Evolutionary conservation across 2,888 invertebrate species (phyloP).

Genomic region (Steromphala cineraria): DNA sequence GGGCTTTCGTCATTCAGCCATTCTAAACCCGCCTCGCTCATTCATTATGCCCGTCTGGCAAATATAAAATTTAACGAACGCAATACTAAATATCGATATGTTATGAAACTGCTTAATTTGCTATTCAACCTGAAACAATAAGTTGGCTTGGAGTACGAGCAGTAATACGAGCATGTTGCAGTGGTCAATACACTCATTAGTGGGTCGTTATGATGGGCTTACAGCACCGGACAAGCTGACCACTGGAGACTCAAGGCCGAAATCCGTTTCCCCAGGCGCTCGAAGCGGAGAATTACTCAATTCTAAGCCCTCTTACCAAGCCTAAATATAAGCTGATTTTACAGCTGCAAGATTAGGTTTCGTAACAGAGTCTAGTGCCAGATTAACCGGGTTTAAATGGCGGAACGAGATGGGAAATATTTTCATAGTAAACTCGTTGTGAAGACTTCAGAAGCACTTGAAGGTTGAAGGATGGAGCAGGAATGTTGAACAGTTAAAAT

Average conservation of each 20-base stretch:
- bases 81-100: not conserved
- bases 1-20: constrained; percentile 6
- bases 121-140: constrained; percentile 12
- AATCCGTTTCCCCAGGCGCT: no score
- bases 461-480: not conserved
- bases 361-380: not conserved
- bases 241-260: no score
- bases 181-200: no score
- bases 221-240: no score
- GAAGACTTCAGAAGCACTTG: not conserved
- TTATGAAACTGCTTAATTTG: constrained; percentile 21
- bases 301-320: not conserved
- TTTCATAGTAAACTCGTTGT: not conserved
- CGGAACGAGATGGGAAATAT: constrained; percentile 9
- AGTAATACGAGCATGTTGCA: no score
- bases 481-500: not conserved
- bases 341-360: not conserved
- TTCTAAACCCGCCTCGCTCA: not conserved
- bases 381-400: not conserved
- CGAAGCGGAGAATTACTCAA: not conserved
- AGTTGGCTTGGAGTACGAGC: not conserved
- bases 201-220: no score
- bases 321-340: not conserved
- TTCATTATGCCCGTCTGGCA: constrained; percentile 6
- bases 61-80: constrained; percentile 22